Conservation (phyloP, 2,888 invertebrate species). For the Lamproptera curius region DNA sequence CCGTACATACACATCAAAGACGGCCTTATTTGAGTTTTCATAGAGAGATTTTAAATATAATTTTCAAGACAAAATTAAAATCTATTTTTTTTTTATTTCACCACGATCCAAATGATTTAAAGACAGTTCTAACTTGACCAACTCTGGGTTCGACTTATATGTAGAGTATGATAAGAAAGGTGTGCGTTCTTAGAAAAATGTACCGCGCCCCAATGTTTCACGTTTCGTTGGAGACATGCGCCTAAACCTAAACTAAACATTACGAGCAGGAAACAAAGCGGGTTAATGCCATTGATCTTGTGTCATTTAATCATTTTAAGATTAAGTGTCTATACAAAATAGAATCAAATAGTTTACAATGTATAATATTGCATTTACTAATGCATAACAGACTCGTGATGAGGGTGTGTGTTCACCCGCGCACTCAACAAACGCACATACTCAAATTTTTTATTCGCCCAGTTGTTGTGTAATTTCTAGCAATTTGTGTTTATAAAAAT, state of each 20-base stretch:
- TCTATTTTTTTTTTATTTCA: neutral
- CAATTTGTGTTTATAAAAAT: too few relatives aligned
- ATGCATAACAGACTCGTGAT: too few relatives aligned
- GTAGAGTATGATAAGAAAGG: constrained; percentile 16
- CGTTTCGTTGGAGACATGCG: constrained; percentile 6
- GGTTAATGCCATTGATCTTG: neutral
- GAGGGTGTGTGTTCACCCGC: too few relatives aligned
- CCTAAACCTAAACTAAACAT: constrained; percentile 17
- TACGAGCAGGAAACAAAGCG: constrained; percentile 14
- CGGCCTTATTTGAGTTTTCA: neutral
- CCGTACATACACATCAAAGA: too few relatives aligned
- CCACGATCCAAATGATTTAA: constrained; percentile 1
- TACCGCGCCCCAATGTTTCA: constrained; percentile 16
- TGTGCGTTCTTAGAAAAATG: constrained; percentile 15
- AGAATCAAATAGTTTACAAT: too few relatives aligned
- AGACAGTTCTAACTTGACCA: constrained; percentile 8
- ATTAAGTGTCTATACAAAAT: too few relatives aligned
- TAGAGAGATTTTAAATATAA: neutral
- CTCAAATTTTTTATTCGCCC: too few relatives aligned
- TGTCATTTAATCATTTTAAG: too few relatives aligned
- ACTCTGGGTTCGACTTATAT: constrained; percentile 4
- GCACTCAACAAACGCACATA: too few relatives aligned
- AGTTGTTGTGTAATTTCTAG: too few relatives aligned
- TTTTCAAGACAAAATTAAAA: neutral
- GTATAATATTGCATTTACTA: too few relatives aligned